Conservation (phyloP, 2,797 vertebrate genomes). For the Dromococcyx pavoninus region DNA sequence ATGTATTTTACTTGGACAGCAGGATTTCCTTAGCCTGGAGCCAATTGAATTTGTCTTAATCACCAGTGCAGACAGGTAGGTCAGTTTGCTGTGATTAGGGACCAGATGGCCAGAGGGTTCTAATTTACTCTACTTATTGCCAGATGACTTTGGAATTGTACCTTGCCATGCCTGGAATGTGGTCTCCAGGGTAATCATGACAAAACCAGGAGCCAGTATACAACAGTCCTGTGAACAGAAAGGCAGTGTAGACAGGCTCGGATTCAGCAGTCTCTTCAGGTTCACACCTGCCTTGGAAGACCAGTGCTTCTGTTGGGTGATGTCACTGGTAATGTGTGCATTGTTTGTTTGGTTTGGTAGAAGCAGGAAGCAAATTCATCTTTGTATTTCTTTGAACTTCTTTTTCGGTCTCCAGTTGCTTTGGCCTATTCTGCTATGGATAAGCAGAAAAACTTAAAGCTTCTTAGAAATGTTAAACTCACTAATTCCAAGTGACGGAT, state of each 20-base stretch:
- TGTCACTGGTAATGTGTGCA: background rate
- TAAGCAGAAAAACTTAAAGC: background rate
- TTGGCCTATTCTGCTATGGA: background rate
- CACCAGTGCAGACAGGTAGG: background rate
- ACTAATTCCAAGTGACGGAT: background rate
- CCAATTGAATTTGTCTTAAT: constrained; percentile 20
- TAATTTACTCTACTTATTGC: constrained; percentile 11
- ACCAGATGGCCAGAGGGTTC: constrained; percentile 32
- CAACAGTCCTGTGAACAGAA: background rate
- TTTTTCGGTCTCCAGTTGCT: background rate
- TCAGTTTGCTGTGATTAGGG: background rate
- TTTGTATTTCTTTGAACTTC: background rate
- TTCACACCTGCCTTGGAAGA: background rate
- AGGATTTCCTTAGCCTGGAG: constrained; percentile 38
- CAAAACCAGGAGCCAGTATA: background rate
- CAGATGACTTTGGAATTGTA: constrained; percentile 8
- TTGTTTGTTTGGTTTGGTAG: background rate
- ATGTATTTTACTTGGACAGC: background rate
- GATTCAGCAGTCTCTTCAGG: background rate
- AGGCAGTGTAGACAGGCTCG: background rate
- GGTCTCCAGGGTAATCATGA: background rate
- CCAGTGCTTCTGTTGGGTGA: background rate
- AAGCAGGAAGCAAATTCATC: background rate
- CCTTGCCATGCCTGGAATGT: constrained; percentile 24
- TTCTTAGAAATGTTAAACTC: background rate